Evolutionary conservation across 1,140 invertebrate species (phyloP).

Genomic region (Patella vulgata): DNA sequence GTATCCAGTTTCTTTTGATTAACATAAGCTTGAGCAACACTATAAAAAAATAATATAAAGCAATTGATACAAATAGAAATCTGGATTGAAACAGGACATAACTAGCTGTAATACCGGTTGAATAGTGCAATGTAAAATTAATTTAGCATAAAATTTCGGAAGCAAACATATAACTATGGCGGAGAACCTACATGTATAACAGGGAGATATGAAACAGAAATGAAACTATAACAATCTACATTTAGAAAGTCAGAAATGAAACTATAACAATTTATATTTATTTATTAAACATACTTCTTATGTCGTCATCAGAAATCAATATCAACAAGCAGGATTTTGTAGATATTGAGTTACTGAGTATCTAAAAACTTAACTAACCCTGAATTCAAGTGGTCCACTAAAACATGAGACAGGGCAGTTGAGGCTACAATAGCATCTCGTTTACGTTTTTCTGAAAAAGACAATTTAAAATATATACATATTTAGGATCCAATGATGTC

Average conservation of each 20-base stretch:
- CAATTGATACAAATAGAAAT: background rate
- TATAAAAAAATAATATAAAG: slow-evolving; percentile 68
- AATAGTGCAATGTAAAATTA: background rate
- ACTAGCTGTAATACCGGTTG: background rate
- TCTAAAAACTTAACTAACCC: too few relatives aligned
- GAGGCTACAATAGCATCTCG: slow-evolving; percentile 93
- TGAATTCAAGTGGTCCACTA: slow-evolving; percentile 97
- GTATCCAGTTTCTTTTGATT: slow-evolving; percentile 97
- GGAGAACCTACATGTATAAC: too few relatives aligned
- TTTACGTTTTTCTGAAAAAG: slow-evolving; percentile 83
- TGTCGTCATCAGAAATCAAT: background rate
- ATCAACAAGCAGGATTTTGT: background rate
- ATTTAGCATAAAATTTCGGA: background rate
- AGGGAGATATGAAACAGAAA: too few relatives aligned
- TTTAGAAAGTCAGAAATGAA: too few relatives aligned
- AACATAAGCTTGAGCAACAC: slow-evolving; percentile 95
- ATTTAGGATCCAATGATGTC: slow-evolving; percentile 10
- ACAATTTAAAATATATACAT: slow-evolving; percentile 43
- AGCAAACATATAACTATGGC: too few relatives aligned
- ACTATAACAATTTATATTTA: background rate
- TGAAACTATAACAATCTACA: too few relatives aligned
- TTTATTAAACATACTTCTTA: background rate
- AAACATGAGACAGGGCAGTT: slow-evolving; percentile 89
- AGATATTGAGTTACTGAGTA: too few relatives aligned
- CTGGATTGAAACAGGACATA: too few relatives aligned